A percentile compares a stretch with the other conserved stretches of the same genome.
These are phyloP conservation scores for Xerus inauris DNA, from an alignment of 2,113 vertebrate genomes.

Conservation along the genomic window DNA sequence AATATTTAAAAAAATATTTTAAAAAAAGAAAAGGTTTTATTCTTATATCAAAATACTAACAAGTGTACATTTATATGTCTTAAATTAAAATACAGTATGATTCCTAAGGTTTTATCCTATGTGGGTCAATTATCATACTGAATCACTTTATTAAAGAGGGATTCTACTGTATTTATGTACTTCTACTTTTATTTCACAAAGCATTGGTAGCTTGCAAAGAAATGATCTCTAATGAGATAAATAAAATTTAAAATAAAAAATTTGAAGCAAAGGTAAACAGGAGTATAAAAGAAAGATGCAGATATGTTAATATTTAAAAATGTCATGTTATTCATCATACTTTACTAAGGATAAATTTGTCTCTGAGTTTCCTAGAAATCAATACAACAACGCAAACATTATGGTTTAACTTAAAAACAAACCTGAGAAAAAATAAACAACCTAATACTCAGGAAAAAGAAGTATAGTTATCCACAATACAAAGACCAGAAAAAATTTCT, in stretches of 20 bases:
- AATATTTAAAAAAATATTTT: too few relatives aligned
- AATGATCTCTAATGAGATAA: slow-evolving; percentile 1
- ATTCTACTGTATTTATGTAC: neutral
- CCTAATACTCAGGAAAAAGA: neutral
- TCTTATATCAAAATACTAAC: neutral
- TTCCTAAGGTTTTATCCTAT: neutral
- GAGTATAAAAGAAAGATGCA: neutral
- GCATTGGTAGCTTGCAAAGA: neutral
- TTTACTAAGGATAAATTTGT: slow-evolving; percentile 11
- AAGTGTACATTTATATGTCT: slow-evolving; percentile 13
- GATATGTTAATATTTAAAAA: neutral
- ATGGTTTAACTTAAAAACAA: slow-evolving; percentile 23
- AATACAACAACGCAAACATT: neutral
- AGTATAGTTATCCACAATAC: neutral
- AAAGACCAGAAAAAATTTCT: slow-evolving; percentile 18
- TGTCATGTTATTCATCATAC: neutral
- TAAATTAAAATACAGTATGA: slow-evolving; percentile 30
- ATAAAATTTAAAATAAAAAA: neutral
- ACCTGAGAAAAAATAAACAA: neutral
- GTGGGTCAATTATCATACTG: neutral
- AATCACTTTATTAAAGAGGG: neutral
- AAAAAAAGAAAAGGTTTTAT: neutral
- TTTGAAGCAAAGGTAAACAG: neutral
- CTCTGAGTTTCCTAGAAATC: slow-evolving; percentile 15
- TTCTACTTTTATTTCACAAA: slow-evolving; percentile 36